Evolutionary conservation across 2,888 invertebrate species (phyloP).

Genomic region (Helicoverpa assulta): DNA sequence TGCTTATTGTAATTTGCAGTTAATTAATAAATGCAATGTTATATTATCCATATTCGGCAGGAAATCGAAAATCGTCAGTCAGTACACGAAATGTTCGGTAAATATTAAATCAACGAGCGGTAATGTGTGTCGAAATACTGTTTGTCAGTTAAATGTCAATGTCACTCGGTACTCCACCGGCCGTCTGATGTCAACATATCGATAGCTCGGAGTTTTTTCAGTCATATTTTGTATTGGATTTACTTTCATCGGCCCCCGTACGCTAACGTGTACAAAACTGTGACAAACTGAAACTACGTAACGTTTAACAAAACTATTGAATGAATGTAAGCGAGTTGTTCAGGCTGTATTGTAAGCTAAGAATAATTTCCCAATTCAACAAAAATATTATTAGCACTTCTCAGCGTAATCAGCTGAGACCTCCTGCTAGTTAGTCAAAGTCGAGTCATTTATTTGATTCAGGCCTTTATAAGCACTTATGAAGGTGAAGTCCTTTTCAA

Average conservation of each 20-base stretch:
- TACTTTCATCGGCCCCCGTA: neutral
- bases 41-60: neutral
- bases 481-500: no score
- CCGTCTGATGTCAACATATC: neutral
- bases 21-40: no score
- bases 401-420: no score
- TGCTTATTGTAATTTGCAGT: no score
- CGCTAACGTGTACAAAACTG: neutral
- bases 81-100: neutral
- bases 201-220: neutral
- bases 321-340: neutral
- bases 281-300: neutral
- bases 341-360: no score
- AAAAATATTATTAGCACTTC: neutral
- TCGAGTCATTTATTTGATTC: no score
- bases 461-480: no score
- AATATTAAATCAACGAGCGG: neutral
- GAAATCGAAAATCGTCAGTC: neutral
- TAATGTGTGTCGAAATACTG: neutral
- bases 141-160: conserved; percentile 1
- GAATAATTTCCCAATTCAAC: no score
- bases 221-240: conserved; percentile 1
- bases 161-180: neutral
- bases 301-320: neutral
- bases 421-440: no score